A percentile compares a stretch with the other conserved stretches of the same genome.
Evolutionary conservation across 2,888 invertebrate genomes (phyloP).

Genomic region (Acrobasis suavella): DNA sequence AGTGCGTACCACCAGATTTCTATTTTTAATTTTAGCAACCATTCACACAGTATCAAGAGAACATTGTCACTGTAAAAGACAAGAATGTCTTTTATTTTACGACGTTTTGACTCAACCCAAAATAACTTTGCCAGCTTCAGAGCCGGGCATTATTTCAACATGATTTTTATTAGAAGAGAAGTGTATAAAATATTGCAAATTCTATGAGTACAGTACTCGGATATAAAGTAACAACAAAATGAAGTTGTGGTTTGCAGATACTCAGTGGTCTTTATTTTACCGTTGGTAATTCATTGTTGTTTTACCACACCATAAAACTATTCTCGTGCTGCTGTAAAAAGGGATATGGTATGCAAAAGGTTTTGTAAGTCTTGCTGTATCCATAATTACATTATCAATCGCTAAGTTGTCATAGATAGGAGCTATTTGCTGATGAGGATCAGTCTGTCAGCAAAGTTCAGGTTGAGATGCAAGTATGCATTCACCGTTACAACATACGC

Average conservation of each 20-base stretch:
- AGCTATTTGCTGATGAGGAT: conserved; percentile 55
- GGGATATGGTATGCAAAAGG: conserved; percentile 45
- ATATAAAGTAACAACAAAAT: conserved; percentile 23
- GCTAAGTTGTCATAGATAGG: conserved; percentile 47
- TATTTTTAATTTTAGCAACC: conserved; percentile 16
- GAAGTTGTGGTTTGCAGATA: conserved; percentile 29
- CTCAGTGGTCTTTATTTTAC: conserved; percentile 28
- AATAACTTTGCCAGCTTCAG: not conserved
- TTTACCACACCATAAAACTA: conserved; percentile 27
- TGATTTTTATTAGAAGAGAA: not conserved
- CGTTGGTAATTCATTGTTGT: conserved; percentile 31
- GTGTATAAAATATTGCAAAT: not conserved
- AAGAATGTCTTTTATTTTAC: not conserved
- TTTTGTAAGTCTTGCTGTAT: conserved; percentile 52
- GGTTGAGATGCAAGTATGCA: conserved; percentile 45
- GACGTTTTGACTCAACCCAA: not conserved
- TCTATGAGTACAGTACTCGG: not conserved
- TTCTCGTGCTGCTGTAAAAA: conserved; percentile 24
- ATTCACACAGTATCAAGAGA: conserved; percentile 17
- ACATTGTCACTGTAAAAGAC: conserved; percentile 21
- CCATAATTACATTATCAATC: conserved; percentile 69
- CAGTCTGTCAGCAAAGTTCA: conserved; percentile 52
- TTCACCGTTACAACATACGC: conserved; percentile 65
- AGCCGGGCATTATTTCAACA: not conserved
- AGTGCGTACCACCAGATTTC: conserved; percentile 3